phyloP scores from a whole-genome alignment of 2,113 vertebrate species.

The Leptosomus discolor region DNA sequence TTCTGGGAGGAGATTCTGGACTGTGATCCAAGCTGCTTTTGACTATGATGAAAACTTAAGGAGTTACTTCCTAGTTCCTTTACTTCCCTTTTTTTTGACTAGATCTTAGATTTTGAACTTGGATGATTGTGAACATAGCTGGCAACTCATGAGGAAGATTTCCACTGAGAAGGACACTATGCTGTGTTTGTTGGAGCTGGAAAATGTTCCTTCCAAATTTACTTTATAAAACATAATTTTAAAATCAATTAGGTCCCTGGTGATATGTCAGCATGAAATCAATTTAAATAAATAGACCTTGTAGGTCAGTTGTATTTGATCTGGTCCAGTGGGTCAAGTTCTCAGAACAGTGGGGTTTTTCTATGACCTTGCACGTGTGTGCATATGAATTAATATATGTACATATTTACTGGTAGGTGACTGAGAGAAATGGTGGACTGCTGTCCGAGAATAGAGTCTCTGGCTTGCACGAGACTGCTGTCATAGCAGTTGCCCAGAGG shows the following conservation, averaged over 20 bases:
- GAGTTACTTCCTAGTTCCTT: background rate
- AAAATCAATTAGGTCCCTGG: accelerated
- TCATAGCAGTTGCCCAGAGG: background rate
- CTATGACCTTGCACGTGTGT: background rate
- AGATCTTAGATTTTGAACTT: background rate
- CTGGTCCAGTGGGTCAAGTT: background rate
- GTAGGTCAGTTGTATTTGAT: background rate
- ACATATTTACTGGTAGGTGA: background rate
- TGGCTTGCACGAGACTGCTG: background rate
- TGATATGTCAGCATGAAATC: background rate
- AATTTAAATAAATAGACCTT: background rate
- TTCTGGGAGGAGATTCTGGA: background rate
- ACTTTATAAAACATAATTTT: background rate
- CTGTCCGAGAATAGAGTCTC: background rate
- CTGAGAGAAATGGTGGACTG: background rate
- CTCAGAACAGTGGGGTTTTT: background rate
- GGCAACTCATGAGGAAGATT: background rate
- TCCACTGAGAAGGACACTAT: background rate
- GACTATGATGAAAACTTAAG: background rate
- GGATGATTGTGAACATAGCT: background rate
- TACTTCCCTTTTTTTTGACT: background rate
- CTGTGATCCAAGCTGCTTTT: background rate
- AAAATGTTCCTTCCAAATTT: background rate
- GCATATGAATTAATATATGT: accelerated
- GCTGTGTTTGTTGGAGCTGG: background rate